phyloP scores from a whole-genome alignment of 2,888 invertebrate species.

The Beris chalybata region DNA sequence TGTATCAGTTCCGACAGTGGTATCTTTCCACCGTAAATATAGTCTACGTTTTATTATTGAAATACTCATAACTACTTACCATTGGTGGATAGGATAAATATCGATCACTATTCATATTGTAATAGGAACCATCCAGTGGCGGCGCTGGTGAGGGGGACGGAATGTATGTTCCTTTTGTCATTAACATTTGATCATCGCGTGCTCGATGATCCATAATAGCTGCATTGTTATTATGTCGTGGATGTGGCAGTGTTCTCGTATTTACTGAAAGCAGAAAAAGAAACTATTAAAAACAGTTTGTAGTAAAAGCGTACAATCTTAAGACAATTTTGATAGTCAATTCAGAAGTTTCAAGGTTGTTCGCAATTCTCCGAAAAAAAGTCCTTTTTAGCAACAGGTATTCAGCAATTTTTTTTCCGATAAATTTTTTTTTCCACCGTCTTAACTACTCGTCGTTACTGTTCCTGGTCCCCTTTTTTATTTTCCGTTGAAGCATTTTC shows the following conservation, averaged over 20 bases:
- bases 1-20: no score
- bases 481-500: no score
- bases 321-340: no score
- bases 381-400: no score
- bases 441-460: no score
- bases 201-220: constrained; percentile 49
- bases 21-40: no score
- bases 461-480: no score
- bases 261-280: constrained; percentile 47
- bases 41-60: no score
- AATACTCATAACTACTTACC: constrained; percentile 44
- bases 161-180: constrained; percentile 55
- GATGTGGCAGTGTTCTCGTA: constrained; percentile 55
- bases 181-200: constrained; percentile 57
- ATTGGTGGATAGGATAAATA: constrained; percentile 80
- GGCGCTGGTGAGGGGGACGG: constrained; percentile 70
- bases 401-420: no score
- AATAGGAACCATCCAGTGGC: constrained; percentile 76
- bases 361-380: no score
- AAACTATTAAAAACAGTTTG: constrained; percentile 4
- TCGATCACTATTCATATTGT: constrained; percentile 76
- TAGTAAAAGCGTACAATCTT: not conserved
- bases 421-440: no score
- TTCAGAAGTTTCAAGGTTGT: no score
- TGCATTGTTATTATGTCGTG: constrained; percentile 52